Evolutionary conservation across 2,888 invertebrate species (phyloP).

Genomic region (Cheilosia impressa): DNA sequence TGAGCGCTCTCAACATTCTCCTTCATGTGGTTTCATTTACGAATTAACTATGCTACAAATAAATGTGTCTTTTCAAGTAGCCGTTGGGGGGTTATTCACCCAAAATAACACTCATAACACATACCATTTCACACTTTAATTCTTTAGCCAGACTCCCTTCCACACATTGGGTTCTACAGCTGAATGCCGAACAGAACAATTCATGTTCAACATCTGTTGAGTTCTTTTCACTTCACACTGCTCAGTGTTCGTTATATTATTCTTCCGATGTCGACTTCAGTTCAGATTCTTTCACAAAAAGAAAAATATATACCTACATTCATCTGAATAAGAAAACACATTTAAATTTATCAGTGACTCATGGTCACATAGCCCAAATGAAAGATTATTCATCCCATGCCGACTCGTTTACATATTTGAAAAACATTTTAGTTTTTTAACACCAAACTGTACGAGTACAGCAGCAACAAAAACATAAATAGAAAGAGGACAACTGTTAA

Average conservation of each 20-base stretch:
- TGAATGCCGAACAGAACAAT: not conserved
- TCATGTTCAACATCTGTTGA: constrained; percentile 56
- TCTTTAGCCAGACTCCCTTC: constrained; percentile 29
- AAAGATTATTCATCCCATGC: too few relatives aligned
- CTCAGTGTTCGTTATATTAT: constrained; percentile 1
- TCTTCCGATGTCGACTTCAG: constrained; percentile 4
- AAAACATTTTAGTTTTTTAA: too few relatives aligned
- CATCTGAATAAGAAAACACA: constrained; percentile 24
- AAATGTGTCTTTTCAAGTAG: constrained; percentile 29
- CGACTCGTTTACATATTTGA: too few relatives aligned
- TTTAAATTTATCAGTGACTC: constrained; percentile 63
- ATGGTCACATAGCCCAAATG: constrained; percentile 2
- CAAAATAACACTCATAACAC: constrained; percentile 28
- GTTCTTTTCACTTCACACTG: constrained; percentile 34
- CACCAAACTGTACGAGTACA: not conserved
- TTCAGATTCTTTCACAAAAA: constrained; percentile 36
- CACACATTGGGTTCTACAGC: constrained; percentile 22
- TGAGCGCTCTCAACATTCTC: not conserved
- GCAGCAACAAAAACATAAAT: not conserved
- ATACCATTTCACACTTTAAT: constrained; percentile 64
- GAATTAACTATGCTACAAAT: constrained; percentile 11
- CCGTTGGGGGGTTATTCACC: constrained; percentile 56
- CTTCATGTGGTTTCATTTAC: not conserved
- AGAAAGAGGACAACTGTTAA: constrained; percentile 1
- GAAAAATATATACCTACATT: not conserved